These are phyloP conservation scores for Pelvicachromis taeniatus DNA, from an alignment of 2,113 vertebrate genomes.

Conservation along the genomic window DNA sequence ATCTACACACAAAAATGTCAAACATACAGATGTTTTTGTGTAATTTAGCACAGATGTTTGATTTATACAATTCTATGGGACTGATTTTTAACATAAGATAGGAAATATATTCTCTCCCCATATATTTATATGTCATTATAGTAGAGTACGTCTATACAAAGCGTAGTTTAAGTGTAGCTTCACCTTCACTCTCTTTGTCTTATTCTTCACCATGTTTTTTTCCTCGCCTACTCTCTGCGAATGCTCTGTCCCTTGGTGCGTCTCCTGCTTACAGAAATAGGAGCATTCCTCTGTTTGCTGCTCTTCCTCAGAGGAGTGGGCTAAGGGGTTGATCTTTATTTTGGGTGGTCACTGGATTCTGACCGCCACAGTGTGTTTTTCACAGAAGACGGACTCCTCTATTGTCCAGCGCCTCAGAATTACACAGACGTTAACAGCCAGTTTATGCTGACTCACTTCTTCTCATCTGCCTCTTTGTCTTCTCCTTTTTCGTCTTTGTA, in stretches of 20 bases:
- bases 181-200: neutral
- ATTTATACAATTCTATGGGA: neutral
- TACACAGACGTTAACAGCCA: neutral
- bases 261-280: constrained; percentile 50
- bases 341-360: constrained; percentile 10
- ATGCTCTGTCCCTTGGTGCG: constrained; percentile 3
- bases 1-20: neutral
- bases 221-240: constrained; percentile 1
- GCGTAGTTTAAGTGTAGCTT: neutral
- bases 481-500: neutral
- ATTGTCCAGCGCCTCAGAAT: neutral
- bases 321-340: constrained; percentile 31
- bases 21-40: neutral
- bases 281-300: too few relatives aligned
- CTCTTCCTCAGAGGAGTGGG: too few relatives aligned
- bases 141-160: neutral
- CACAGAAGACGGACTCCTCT: constrained; percentile 1
- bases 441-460: neutral
- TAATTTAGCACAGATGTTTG: neutral
- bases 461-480: neutral
- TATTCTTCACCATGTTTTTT: neutral
- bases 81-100: neutral
- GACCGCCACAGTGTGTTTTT: neutral
- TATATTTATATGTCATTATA: neutral
- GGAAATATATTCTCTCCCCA: neutral